Evolutionary conservation across 2,888 invertebrate species (phyloP), one percentile per base, ranked within the genome.

Genomic region (Lepidochrysops patricia): DNA sequence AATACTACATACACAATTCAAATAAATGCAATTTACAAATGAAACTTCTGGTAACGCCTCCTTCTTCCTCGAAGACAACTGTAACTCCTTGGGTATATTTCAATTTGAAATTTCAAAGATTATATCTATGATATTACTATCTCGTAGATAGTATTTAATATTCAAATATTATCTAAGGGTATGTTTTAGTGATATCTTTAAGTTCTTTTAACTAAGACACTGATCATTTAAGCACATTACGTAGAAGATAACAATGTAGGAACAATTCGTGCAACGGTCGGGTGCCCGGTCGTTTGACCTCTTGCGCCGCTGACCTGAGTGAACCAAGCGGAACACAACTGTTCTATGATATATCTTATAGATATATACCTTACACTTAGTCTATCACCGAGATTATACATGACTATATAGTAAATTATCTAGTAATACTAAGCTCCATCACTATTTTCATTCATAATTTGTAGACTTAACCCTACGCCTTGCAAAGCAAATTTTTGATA

Each of bases 251-350:
- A 58, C 23, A 32, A 23, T n/a, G 43, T 27, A 23, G 43, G 23
- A 58, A 58, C 57, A 59, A 59, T 50, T 37, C 35, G 25, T 37
- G 57, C 32, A 60, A 49, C 60, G 59, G 60, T 60, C 62, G 66
- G 60, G 58, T 63, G 65, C 57, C 57, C 64, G 59, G 63, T 58
- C 62, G 60, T 61, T 64, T 66, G 61, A 67, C 60, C 68, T 65
- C 57, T 60, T 50, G 57, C 64, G 57, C 60, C 61, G 57, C 58
- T 63, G 57, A 65, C 63, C 62, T 60, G 60, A 54, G 50, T 52
- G 57, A 59, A 9, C 43, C 19, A 58, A 19, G 57, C 43, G 57
- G 27, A 27, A 57, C 57, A 43, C 25, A 43, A 57, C 43, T 19
- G 43, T 43, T 43, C 19, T 19, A 43, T 43, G 19, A 19, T 19